Conservation (phyloP, 2,888 invertebrate genomes). For the Crocallis elinguaria region DNA sequence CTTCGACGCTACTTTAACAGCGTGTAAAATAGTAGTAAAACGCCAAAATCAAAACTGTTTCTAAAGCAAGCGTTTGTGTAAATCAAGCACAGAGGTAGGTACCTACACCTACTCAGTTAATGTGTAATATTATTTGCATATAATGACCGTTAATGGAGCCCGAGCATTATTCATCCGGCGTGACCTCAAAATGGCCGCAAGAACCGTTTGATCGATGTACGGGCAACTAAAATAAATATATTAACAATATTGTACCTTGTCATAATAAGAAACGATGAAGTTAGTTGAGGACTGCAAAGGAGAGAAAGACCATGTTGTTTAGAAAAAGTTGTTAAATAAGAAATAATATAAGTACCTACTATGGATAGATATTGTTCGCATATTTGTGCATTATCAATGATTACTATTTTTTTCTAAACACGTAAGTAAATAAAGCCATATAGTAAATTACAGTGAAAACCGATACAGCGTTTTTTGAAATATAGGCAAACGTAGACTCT, state of each 20-base stretch:
- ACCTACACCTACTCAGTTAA: slow-evolving; percentile 24
- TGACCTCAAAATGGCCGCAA: slow-evolving; percentile 75
- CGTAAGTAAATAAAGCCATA: no score
- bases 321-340: not conserved
- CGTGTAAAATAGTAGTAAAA: no score
- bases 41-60: no score
- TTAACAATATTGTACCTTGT: slow-evolving; percentile 9
- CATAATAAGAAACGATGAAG: slow-evolving; percentile 20
- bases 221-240: slow-evolving; percentile 17
- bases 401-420: no score
- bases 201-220: slow-evolving; percentile 69
- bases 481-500: no score
- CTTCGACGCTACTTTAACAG: no score
- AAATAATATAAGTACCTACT: slow-evolving; percentile 11
- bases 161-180: slow-evolving; percentile 71
- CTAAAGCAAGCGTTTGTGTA: not conserved
- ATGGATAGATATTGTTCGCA: no score
- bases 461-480: no score
- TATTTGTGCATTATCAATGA: no score
- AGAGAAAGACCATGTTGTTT: not conserved
- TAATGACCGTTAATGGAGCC: slow-evolving; percentile 80
- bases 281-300: not conserved
- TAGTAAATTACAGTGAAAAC: no score
- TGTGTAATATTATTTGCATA: slow-evolving; percentile 81
- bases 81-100: slow-evolving; percentile 6